Evolutionary conservation across 2,797 vertebrate genomes (phyloP), one percentile per base, ranked within the genome.

Genomic region (Bovichtus variegatus): DNA sequence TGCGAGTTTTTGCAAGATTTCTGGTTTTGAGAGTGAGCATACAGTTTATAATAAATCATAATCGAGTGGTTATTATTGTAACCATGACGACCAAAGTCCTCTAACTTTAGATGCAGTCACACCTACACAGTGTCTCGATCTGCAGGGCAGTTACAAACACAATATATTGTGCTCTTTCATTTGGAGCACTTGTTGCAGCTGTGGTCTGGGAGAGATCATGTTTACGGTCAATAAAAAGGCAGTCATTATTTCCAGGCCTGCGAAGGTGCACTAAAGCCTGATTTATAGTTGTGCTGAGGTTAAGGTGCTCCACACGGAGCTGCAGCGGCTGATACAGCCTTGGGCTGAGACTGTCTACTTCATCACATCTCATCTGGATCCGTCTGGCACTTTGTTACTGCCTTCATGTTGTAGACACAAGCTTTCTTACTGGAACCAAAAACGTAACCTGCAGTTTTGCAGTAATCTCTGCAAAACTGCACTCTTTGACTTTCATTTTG

Each of bases 321-420:
- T 61, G 40, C 59, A 61, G 40, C 11, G 61, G 40, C 25, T 44
- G 59, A 59, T 49, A 19, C 21, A n/a, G 34, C 27, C 44, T 23
- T 61, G 25, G 59, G 59, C 59, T 36, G 29, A 43, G 71, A 41
- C 46, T 43, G 46, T 51, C 69, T 21, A 60, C 34, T 60, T 54
- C 13, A 40, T 53, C 54, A 38, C 38, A 51, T 60, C 47, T 59
- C 54, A 38, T 47, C 23, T 60, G 61, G 47, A 72, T 72, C 78
- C 61, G 19, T 40, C 34, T 31, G 59, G 66, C 51, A 71, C 50
- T 63, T 70, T 64, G 50, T 74, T 31, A 27, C 53, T 41, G 72
- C 36, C 54, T 59, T 66, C 53, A 74, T 66, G 25, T 50, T 49
- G 36, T 51, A 43, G 44, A 59, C 46, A 50, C 38, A 18, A 16